These are phyloP conservation scores for Caiman crocodilus DNA, from an alignment of 2,797 vertebrate species.

Conservation along the genomic window DNA sequence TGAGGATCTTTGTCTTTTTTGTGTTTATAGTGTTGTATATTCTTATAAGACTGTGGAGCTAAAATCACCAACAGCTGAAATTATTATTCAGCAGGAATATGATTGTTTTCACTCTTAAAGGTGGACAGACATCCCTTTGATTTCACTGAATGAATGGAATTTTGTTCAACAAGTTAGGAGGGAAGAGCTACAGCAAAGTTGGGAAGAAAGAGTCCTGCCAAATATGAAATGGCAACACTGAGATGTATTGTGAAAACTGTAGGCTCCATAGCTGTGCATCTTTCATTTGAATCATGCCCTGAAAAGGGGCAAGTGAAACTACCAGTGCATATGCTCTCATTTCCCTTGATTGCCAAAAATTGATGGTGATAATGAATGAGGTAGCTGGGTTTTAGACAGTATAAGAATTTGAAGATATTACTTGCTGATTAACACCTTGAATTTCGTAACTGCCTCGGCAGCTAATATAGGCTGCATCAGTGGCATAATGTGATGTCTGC, in stretches of 20 bases:
- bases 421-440: neutral
- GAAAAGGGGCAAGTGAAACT: rapidly evolving
- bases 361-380: neutral
- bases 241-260: neutral
- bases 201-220: neutral
- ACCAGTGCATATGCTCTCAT: neutral
- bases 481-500: neutral
- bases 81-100: neutral
- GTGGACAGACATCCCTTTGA: neutral
- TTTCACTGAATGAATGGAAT: rapidly evolving
- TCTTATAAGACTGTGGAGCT: neutral
- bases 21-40: neutral
- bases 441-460: neutral
- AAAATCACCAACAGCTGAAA: neutral
- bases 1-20: neutral
- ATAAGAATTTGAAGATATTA: constrained; percentile 21
- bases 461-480: neutral
- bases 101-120: neutral
- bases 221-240: rapidly evolving
- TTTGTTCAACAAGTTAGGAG: neutral
- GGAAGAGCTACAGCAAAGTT: neutral
- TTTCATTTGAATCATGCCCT: rapidly evolving
- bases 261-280: neutral
- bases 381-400: neutral
- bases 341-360: neutral